Evolutionary conservation across 2,113 vertebrate genomes (phyloP).

Genomic region (Equus quagga): DNA sequence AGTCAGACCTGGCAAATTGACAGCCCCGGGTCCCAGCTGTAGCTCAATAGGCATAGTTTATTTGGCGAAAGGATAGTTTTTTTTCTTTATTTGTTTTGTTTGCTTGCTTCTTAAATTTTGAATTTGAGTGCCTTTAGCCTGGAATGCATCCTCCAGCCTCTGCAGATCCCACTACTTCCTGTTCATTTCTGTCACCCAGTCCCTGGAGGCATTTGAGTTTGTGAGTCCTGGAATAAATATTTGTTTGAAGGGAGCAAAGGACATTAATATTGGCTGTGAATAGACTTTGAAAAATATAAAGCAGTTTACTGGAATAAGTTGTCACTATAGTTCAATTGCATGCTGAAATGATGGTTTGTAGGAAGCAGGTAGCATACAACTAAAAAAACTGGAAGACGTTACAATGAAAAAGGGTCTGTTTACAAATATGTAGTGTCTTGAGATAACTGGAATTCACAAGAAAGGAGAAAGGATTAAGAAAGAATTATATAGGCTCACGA

Average conservation of each 20-base stretch:
- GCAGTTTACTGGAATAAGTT: not conserved
- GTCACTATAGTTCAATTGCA: not conserved
- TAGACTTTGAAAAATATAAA: not conserved
- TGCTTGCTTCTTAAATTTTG: conserved; percentile 9
- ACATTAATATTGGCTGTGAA: not conserved
- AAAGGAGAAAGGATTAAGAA: not conserved
- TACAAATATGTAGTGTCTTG: not conserved
- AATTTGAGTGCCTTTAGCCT: not conserved
- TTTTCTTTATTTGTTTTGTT: not conserved
- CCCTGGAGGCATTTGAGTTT: not conserved
- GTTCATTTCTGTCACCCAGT: not conserved
- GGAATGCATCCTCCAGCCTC: not conserved
- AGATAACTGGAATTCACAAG: not conserved
- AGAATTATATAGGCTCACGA: not conserved
- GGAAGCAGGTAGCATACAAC: not conserved
- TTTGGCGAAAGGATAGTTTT: not conserved
- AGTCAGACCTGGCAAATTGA: not conserved
- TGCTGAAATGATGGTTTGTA: not conserved
- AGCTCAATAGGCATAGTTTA: not conserved
- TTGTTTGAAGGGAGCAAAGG: conserved; percentile 14
- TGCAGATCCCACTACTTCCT: not conserved
- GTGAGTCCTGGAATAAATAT: not conserved
- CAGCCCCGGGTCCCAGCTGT: not conserved
- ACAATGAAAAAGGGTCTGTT: not conserved
- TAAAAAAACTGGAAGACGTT: not conserved